Evolutionary conservation across 2,888 invertebrate species (phyloP).

Genomic region (Odontomyia ornata): DNA sequence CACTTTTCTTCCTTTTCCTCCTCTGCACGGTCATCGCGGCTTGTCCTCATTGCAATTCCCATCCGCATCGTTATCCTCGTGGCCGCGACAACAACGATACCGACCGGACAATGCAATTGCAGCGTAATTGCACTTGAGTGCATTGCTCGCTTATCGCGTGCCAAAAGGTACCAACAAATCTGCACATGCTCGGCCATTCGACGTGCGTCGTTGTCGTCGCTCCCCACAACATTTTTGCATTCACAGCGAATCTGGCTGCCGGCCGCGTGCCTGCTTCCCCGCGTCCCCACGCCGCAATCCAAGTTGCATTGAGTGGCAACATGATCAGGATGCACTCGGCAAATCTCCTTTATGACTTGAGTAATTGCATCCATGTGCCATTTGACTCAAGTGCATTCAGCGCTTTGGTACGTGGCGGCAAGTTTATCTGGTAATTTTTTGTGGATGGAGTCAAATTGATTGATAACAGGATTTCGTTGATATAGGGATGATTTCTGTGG

Average conservation of each 20-base stretch:
- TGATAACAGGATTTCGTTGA: neutral
- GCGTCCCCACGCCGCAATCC: neutral
- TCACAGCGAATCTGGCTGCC: neutral
- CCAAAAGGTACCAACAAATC: conserved; percentile 15
- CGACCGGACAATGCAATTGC: conserved; percentile 21
- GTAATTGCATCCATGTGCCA: neutral
- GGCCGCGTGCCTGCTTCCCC: neutral
- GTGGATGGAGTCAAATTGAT: neutral
- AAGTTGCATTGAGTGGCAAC: neutral
- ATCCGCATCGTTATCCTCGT: neutral
- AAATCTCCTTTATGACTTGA: neutral
- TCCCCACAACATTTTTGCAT: neutral
- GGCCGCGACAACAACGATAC: neutral
- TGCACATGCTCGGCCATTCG: conserved; percentile 21
- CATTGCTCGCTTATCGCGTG: conserved; percentile 30
- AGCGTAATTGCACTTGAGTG: conserved; percentile 28
- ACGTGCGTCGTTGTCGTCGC: neutral
- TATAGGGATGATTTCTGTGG: neutral
- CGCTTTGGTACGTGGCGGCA: neutral
- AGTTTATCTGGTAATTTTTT: too few species aligned
- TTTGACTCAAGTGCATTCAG: neutral
- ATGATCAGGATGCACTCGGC: neutral
- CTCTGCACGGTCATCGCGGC: too few species aligned
- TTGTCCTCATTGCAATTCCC: too few species aligned
- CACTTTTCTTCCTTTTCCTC: neutral